Base-by-base conservation (phyloP, 2,797 vertebrate species). In the Crocodylus rhombifer region DNA sequence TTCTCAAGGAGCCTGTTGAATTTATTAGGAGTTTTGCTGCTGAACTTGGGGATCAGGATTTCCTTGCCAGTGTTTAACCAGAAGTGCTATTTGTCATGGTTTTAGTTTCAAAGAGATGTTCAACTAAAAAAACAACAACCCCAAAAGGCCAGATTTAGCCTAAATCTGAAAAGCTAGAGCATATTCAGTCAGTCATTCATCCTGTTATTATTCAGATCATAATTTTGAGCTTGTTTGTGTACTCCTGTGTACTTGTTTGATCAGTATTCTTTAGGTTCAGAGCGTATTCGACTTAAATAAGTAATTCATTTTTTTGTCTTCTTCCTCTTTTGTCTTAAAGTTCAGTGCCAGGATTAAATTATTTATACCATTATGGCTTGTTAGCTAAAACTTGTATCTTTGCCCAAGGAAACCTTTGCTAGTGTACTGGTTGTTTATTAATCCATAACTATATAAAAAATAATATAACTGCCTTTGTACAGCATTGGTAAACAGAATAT, bases 201-300 rank as follows among this genome's bases (percentile, higher is more conserved):
- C 55, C 8, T 11, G 84, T 82, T 56, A 14, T 89, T 67, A 42
- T 1, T 28, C 62, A 16, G 4, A 2, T 60, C 17, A 33, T 16
- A 1, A 7, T 30, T 77, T 1, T 51, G 1, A 0, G 0, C 33
- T 42, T 13, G 1, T 5, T n/a, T 77, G 4, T 51, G 25, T 28
- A n/a, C 9, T 0, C 69, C n/a, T 51, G 11, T 33, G 2, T 25
- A 1, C 15, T 28, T 73, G 15, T 77, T 89, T 86, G 23, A 67
- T 62, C 33, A 62, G 26, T 71, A 12, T 12, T 69, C 7, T 63
- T 1, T 21, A 58, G 75, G 57, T 30, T 36, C 57, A 61, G n/a
- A 51, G 73, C 8, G 10, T n/a, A 21, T 33, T 36, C 12, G 62
- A 14, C 80, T 77, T 51, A 14, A 73, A 89, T 79, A 21, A 60